phyloP scores from a whole-genome alignment of 2,888 invertebrate genomes.

The Matsumyia berberina region DNA sequence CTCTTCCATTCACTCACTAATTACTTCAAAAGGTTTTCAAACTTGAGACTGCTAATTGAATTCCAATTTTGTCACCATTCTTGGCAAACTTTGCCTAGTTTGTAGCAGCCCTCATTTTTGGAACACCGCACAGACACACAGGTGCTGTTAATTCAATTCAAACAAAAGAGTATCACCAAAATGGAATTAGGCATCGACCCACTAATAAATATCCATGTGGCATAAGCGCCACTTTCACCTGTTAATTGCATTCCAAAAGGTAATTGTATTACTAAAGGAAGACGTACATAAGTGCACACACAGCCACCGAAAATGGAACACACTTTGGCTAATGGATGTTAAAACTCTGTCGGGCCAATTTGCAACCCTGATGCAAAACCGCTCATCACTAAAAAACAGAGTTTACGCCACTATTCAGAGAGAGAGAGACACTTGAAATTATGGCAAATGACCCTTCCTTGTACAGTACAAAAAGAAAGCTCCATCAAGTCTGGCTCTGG shows the following conservation, averaged over 20 bases:
- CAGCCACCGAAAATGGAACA: background rate
- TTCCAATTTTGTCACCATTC: constrained; percentile 40
- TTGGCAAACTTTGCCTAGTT: constrained; percentile 22
- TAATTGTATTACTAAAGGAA: constrained; percentile 26
- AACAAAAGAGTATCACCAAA: constrained; percentile 51
- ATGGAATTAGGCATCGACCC: constrained; percentile 38
- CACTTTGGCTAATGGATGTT: constrained; percentile 30
- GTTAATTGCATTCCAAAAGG: constrained; percentile 45
- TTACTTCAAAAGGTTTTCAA: constrained; percentile 22
- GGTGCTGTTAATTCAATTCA: constrained; percentile 52
- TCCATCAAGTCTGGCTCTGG: constrained; percentile 68
- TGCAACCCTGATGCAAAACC: background rate
- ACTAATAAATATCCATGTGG: constrained; percentile 42
- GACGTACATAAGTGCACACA: constrained; percentile 27
- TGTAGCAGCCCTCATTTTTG: background rate
- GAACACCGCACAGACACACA: constrained; percentile 24
- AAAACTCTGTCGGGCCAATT: constrained; percentile 18
- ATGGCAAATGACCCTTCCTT: background rate
- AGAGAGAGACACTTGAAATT: background rate
- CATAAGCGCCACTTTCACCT: constrained; percentile 25
- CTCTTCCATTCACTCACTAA: constrained; percentile 15
- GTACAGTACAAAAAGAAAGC: constrained; percentile 23
- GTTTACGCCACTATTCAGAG: constrained; percentile 10
- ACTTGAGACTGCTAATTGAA: constrained; percentile 30
- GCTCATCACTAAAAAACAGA: background rate